These are phyloP conservation scores for Drosophila seguyi DNA, from an alignment of 1,140 invertebrate species.

Conservation along the genomic window DNA sequence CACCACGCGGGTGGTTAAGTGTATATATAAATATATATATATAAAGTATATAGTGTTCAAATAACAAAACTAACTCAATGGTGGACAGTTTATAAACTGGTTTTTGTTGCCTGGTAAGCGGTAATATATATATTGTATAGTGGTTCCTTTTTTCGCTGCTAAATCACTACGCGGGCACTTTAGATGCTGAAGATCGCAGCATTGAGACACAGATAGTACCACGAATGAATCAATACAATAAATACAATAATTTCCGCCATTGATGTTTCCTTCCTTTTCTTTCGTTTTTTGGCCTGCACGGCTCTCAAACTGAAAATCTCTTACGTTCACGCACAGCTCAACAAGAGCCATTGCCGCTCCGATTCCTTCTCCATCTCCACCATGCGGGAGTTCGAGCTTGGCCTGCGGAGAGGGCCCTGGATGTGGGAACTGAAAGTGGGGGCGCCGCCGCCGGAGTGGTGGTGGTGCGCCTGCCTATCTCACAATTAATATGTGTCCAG, in stretches of 20 bases:
- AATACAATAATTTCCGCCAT: conserved; percentile 49
- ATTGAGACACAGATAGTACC: conserved; percentile 82
- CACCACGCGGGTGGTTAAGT: conserved; percentile 25
- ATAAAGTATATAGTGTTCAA: conserved; percentile 34
- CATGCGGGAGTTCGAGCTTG: conserved; percentile 28
- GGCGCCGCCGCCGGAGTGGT: neutral
- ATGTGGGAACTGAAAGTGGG: conserved; percentile 58
- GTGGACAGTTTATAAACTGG: conserved; percentile 7
- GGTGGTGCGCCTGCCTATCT: conserved; percentile 19
- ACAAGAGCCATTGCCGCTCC: conserved; percentile 21
- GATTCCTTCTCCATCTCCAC: conserved; percentile 31
- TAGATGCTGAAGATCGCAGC: conserved; percentile 73
- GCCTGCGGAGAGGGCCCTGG: conserved; percentile 45
- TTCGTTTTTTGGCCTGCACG: conserved; percentile 7
- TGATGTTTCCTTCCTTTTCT: neutral
- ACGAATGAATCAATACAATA: conserved; percentile 66
- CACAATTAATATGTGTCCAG: conserved; percentile 49
- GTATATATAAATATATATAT: conserved; percentile 10
- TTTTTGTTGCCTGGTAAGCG: conserved; percentile 47
- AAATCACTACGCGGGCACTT: conserved; percentile 75
- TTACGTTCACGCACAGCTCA: conserved; percentile 33
- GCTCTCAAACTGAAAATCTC: conserved; percentile 47
- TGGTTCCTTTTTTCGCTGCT: conserved; percentile 37
- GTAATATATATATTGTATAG: conserved; percentile 50
- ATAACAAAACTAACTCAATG: conserved; percentile 44